These are phyloP conservation scores for Drosophila demipolita DNA, from an alignment of 2,888 invertebrate species.

Conservation along the genomic window DNA sequence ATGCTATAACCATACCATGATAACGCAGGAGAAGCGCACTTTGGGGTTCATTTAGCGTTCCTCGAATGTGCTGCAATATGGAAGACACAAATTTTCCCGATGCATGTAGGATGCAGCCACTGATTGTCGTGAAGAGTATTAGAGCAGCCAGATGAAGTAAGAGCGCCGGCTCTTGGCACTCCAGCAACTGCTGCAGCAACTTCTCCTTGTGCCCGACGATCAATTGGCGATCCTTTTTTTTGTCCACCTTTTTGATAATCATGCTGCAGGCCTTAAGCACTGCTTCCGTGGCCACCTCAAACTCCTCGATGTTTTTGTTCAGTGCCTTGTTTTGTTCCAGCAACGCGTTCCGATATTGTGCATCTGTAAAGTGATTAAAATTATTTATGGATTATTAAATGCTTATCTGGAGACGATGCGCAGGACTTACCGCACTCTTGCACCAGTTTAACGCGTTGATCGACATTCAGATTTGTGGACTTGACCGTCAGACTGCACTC, in stretches of 20 bases:
- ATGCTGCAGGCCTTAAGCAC: conserved; percentile 90
- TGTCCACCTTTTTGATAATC: conserved; percentile 94
- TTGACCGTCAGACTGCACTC: conserved; percentile 89
- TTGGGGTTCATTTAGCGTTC: conserved; percentile 89
- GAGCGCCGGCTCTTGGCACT: conserved; percentile 91
- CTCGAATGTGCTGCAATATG: conserved; percentile 90
- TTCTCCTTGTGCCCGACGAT: conserved; percentile 93
- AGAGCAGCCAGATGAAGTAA: conserved; percentile 91
- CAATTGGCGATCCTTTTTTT: conserved; percentile 93
- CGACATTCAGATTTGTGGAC: conserved; percentile 86
- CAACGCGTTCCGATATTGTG: conserved; percentile 89
- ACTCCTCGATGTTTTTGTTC: conserved; percentile 91
- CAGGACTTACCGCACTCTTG: conserved; percentile 86
- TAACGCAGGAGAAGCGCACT: conserved; percentile 88
- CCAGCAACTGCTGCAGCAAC: conserved; percentile 91
- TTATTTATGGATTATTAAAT: background rate
- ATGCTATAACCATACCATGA: conserved; percentile 88
- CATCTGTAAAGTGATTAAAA: conserved; percentile 83
- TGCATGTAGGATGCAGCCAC: conserved; percentile 94
- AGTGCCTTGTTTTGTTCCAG: conserved; percentile 89
- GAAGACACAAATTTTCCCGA: conserved; percentile 96
- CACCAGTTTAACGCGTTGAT: conserved; percentile 90
- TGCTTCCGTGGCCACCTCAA: conserved; percentile 90
- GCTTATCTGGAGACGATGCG: no score
- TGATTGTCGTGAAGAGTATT: conserved; percentile 92